These are phyloP conservation scores for Epinephelus cyanopodus DNA, from an alignment of 2,113 vertebrate species.

Conservation along the genomic window DNA sequence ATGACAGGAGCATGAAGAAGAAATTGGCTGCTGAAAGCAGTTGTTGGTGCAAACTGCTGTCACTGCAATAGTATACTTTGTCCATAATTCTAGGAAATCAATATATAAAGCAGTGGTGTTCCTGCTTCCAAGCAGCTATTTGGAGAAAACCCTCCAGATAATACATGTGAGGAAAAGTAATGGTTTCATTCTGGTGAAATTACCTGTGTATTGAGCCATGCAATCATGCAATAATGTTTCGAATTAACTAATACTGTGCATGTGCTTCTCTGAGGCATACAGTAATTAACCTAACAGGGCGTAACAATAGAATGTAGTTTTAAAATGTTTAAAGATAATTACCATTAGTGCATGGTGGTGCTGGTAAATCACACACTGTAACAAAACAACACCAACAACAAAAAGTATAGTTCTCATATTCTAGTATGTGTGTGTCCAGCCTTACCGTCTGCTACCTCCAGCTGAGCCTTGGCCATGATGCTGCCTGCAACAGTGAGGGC, in stretches of 20 bases:
- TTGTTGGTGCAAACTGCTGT: background rate
- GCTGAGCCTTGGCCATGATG: slow-evolving; percentile 95
- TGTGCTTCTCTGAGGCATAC: slow-evolving; percentile 15
- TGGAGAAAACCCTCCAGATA: background rate
- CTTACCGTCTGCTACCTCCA: slow-evolving; percentile 97
- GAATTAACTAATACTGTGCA: slow-evolving; percentile 15
- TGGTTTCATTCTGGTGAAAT: slow-evolving; percentile 18
- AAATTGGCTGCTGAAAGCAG: background rate
- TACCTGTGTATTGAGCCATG: slow-evolving; percentile 27
- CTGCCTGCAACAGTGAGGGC: slow-evolving; percentile 96
- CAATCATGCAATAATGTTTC: slow-evolving; percentile 13
- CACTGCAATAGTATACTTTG: background rate
- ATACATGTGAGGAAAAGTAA: slow-evolving; percentile 2
- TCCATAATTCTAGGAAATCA: background rate
- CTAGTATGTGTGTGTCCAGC: slow-evolving; percentile 11
- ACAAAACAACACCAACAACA: background rate
- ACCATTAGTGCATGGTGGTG: background rate
- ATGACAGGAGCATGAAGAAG: background rate
- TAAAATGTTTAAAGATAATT: background rate
- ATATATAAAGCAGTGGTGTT: background rate
- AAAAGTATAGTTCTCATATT: background rate
- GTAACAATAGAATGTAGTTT: background rate
- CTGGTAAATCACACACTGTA: background rate
- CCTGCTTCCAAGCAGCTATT: background rate
- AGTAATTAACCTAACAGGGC: slow-evolving; percentile 1